These are phyloP conservation scores for Macaca mulatta DNA, from an alignment of 2,113 vertebrate genomes.

Conservation along the genomic window DNA sequence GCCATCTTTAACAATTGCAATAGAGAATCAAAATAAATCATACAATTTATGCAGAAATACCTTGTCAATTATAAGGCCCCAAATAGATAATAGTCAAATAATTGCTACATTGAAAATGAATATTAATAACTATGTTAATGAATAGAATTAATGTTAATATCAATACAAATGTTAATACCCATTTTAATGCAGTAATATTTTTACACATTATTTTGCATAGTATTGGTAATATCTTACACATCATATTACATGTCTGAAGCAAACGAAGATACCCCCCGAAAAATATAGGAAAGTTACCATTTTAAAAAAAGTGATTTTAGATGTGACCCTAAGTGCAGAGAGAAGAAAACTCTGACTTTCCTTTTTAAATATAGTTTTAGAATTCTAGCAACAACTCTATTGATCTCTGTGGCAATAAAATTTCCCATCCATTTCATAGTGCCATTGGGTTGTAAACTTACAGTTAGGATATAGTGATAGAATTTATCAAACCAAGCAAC, in stretches of 20 bases:
- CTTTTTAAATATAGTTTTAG: background rate
- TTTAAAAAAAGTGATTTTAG: background rate
- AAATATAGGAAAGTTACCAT: background rate
- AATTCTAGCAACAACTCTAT: background rate
- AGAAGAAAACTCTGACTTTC: background rate
- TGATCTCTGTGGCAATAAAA: background rate
- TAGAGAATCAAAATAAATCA: background rate
- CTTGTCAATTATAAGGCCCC: background rate
- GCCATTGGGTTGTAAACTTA: background rate
- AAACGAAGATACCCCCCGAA: background rate
- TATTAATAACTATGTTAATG: background rate
- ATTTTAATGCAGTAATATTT: background rate
- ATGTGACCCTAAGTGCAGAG: background rate
- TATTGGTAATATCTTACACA: background rate
- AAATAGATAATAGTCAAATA: background rate
- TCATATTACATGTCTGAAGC: background rate
- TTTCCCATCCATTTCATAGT: background rate
- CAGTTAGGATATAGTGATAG: background rate
- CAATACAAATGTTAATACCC: background rate
- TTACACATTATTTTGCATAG: background rate
- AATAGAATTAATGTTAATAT: background rate
- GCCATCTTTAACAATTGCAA: background rate
- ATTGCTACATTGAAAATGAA: background rate
- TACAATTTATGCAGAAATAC: background rate
- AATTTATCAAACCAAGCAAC: background rate